These are phyloP conservation scores for Bufo bufo DNA, from an alignment of 2,113 vertebrate genomes.

Conservation along the genomic window DNA sequence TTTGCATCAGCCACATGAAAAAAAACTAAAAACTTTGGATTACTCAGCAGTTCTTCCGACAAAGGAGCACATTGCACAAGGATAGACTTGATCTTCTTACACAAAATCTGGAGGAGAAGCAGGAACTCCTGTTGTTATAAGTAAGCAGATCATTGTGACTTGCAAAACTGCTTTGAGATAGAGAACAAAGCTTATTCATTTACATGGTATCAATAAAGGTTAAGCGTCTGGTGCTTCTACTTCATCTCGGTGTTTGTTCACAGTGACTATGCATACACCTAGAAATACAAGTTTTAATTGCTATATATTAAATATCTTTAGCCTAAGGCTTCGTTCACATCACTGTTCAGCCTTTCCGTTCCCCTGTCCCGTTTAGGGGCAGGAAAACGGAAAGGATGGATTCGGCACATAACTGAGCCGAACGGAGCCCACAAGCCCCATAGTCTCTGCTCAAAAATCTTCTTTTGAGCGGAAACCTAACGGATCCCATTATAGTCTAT, in stretches of 20 bases:
- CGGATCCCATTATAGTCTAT: too few species aligned
- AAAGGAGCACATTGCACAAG: slow-evolving; percentile 68
- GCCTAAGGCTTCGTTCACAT: too few species aligned
- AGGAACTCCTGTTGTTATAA: slow-evolving; percentile 41
- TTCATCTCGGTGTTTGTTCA: not conserved
- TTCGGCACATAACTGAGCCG: too few species aligned
- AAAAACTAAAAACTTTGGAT: slow-evolving; percentile 65
- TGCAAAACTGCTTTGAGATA: slow-evolving; percentile 16
- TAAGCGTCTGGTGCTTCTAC: not conserved
- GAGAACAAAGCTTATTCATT: slow-evolving; percentile 33
- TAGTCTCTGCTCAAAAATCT: too few species aligned
- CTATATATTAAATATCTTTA: too few species aligned
- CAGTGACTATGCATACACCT: slow-evolving; percentile 12
- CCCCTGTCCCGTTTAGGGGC: too few species aligned
- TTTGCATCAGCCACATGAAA: slow-evolving; percentile 81
- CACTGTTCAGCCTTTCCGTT: too few species aligned
- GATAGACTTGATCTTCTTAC: slow-evolving; percentile 60
- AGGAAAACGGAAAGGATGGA: too few species aligned
- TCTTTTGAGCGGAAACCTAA: too few species aligned
- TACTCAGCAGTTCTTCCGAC: slow-evolving; percentile 72
- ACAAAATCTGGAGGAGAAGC: slow-evolving; percentile 46
- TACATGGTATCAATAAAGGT: not conserved
- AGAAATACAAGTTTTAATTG: not conserved
- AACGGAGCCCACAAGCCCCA: too few species aligned
- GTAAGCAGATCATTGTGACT: slow-evolving; percentile 57